Evolutionary conservation across 2,888 invertebrate species (phyloP), one percentile per base, ranked within the genome.

Genomic region (Hololepta plana): DNA sequence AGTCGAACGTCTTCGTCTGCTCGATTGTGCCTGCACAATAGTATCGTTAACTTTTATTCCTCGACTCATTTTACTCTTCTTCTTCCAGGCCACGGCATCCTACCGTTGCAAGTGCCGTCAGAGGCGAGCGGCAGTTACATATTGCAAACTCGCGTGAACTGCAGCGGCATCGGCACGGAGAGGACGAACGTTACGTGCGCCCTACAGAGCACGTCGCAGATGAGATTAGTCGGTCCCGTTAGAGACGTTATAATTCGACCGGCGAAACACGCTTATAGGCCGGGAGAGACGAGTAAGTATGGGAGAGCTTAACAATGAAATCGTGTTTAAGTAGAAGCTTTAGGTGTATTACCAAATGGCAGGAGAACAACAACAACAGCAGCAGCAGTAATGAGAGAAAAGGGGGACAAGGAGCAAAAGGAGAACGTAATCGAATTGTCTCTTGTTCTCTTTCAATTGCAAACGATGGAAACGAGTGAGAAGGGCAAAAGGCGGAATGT

Each of bases 191-290:
- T 11, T 28, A 36, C 29, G 30, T 68, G 68, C 35, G 60, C 62
- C 1, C 55, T 68, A 4, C 64, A 63, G 46, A 66, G 65, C 34
- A 63, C 65, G 39, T 66, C 68, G 32, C 57, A 64, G 38, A 62
- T 71, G 43, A 55, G 64, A 22, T 55, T 72, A n/a, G 59, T 68
- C 9, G 70, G 70, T 1, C 64, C 67, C 0, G 67, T 71, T 2
- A 52, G 71, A 13, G 70, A 71, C 38, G 67, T 71, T 29, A 64
- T 72, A 31, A 64, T 71, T n/a, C 51, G 68, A 14, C 67, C 71
- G 0, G 67, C 66, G 4, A 57, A 65, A 28, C 67, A 66, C 38
- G 62, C 64, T 35, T 71, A 70, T 41, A 54, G 59, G 27, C 69
- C 70, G 14, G 70, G 69, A 28, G 70, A 71, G 39, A 68, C 62